Evolutionary conservation across 1,140 invertebrate genomes (phyloP).

Genomic region (Triops longicaudatus): DNA sequence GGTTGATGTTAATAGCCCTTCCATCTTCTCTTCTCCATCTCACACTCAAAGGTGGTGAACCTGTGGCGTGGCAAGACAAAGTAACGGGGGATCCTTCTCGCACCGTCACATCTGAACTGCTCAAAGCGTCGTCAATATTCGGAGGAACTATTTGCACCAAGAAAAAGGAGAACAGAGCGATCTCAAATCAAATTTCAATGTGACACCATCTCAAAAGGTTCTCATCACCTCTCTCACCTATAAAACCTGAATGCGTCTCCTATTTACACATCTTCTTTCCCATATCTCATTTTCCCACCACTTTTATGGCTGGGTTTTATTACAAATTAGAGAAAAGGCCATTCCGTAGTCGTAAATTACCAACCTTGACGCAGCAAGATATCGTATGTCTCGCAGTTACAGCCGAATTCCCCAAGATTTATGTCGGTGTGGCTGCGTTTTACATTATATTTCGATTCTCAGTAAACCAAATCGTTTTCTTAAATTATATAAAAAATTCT

Average conservation of each 20-base stretch:
- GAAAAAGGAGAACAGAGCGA: not conserved
- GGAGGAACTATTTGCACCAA: conserved; percentile 67
- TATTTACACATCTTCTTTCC: too few relatives aligned
- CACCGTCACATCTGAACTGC: conserved; percentile 82
- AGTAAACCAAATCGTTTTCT: too few relatives aligned
- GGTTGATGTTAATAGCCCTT: conserved; percentile 62
- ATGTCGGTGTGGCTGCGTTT: not conserved
- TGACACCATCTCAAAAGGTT: too few relatives aligned
- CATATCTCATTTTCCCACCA: too few relatives aligned
- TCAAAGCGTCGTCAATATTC: conserved; percentile 79
- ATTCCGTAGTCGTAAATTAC: not conserved
- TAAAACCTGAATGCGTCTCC: too few relatives aligned
- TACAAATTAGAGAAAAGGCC: not conserved
- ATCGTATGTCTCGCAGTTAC: not conserved
- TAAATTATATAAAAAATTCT: too few relatives aligned
- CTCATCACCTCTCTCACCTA: too few relatives aligned
- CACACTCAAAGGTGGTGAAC: conserved; percentile 75
- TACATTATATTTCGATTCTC: too few relatives aligned
- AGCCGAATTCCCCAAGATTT: not conserved
- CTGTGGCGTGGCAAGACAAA: conserved; percentile 75
- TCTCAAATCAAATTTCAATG: too few relatives aligned
- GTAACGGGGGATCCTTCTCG: conserved; percentile 81
- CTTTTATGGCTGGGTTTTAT: not conserved
- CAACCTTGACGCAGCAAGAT: not conserved
- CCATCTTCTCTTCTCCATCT: conserved; percentile 65